phyloP scores from a whole-genome alignment of 2,797 vertebrate genomes.

The Microhierax caerulescens region DNA sequence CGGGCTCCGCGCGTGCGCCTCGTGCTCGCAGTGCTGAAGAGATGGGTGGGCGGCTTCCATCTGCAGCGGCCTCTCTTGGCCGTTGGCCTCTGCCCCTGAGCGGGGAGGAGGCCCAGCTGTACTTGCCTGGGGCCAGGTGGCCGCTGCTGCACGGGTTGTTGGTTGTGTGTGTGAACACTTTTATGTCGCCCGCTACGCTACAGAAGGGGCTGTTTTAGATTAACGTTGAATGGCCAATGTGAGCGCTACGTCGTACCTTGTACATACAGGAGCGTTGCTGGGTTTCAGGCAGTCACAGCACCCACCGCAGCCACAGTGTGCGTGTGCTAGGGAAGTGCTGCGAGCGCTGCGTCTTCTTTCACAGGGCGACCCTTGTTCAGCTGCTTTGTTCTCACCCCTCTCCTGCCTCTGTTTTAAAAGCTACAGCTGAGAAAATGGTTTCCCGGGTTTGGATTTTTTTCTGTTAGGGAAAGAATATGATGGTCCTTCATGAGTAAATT shows the following conservation, averaged over 20 bases:
- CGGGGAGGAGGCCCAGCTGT: accelerated
- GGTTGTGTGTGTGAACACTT: accelerated
- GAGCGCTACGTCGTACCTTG: accelerated
- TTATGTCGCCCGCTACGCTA: accelerated
- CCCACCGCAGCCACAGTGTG: accelerated
- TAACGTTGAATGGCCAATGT: accelerated
- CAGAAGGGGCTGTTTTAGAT: not conserved
- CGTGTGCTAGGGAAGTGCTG: not conserved
- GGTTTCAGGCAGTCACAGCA: accelerated
- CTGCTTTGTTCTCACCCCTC: not conserved
- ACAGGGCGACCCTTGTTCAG: not conserved
- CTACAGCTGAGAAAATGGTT: not conserved
- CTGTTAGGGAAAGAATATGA: not conserved
- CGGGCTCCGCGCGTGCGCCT: accelerated
- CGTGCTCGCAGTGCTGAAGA: accelerated
- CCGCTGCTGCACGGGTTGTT: accelerated
- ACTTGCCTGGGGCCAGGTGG: accelerated
- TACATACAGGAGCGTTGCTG: accelerated
- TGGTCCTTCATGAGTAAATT: not conserved
- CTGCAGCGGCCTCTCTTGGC: accelerated
- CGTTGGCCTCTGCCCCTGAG: accelerated
- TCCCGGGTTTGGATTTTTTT: not conserved
- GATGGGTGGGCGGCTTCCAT: accelerated
- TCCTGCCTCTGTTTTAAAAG: not conserved
- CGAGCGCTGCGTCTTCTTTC: not conserved